Evolutionary conservation across 2,113 vertebrate genomes (phyloP).

Genomic region (Gavialis gangeticus): DNA sequence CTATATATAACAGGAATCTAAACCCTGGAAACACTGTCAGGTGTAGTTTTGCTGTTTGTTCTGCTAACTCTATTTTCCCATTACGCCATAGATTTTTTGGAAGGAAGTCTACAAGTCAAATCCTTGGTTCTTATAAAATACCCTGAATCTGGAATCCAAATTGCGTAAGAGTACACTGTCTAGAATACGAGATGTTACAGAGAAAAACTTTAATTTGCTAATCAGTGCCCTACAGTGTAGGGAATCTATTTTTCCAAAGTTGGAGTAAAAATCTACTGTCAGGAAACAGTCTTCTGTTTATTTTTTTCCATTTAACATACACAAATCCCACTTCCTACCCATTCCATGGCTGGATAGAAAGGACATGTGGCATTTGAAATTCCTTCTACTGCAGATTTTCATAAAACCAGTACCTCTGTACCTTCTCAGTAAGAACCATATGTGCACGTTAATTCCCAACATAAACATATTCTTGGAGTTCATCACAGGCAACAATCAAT

Average conservation of each 20-base stretch:
- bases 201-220: not conserved
- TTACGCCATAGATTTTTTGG: not conserved
- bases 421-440: not conserved
- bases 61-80: not conserved
- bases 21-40: not conserved
- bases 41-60: not conserved
- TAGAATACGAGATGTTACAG: not conserved
- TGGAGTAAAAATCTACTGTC: not conserved
- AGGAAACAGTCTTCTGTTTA: not conserved
- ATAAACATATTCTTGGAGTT: not conserved
- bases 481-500: not conserved
- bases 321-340: not conserved
- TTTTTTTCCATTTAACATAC: not conserved
- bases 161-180: not conserved
- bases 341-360: not conserved
- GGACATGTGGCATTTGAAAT: not conserved
- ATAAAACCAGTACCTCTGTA: not conserved
- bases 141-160: not conserved
- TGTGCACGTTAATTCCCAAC: accelerated
- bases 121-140: not conserved
- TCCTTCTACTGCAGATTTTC: not conserved
- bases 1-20: not conserved
- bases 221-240: not conserved
- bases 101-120: not conserved
- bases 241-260: not conserved